phyloP scores from a whole-genome alignment of 1,140 invertebrate genomes.

The Pseudomyrmex sp. region DNA sequence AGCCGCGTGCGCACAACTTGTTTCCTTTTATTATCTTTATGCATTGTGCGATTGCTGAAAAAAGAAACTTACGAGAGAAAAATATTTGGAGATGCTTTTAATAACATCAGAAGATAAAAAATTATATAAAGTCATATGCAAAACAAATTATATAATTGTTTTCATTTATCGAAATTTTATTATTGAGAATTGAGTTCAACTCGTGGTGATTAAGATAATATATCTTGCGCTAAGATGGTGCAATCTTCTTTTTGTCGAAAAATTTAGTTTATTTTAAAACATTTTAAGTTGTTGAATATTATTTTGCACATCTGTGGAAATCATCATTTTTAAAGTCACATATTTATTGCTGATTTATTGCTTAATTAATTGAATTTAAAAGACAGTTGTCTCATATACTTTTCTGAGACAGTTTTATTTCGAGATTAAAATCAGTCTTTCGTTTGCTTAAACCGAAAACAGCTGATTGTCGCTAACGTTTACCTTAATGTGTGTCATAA shows the following conservation, averaged over 20 bases:
- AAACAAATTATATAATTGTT: no score
- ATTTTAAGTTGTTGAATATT: no score
- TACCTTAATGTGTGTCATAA: conserved; percentile 17
- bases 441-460: not conserved
- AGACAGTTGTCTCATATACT: no score
- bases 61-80: not conserved
- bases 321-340: not conserved
- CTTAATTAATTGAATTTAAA: no score
- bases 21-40: not conserved
- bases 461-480: conserved; percentile 8
- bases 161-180: no score
- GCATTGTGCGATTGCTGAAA: not conserved
- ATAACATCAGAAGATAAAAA: not conserved
- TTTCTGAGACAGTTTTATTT: not conserved
- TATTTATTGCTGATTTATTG: not conserved
- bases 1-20: not conserved
- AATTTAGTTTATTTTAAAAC: no score
- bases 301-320: no score
- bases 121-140: not conserved
- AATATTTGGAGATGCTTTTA: not conserved
- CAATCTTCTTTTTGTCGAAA: no score
- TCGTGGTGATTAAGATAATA: no score
- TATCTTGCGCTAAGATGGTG: no score
- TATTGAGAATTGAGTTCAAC: no score
- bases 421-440: not conserved